Percentiles rank a stretch among this genome's conserved stretches.
These are phyloP conservation scores for Gymnoscopelus braueri DNA, from an alignment of 2,797 vertebrate genomes.

Conservation along the genomic window DNA sequence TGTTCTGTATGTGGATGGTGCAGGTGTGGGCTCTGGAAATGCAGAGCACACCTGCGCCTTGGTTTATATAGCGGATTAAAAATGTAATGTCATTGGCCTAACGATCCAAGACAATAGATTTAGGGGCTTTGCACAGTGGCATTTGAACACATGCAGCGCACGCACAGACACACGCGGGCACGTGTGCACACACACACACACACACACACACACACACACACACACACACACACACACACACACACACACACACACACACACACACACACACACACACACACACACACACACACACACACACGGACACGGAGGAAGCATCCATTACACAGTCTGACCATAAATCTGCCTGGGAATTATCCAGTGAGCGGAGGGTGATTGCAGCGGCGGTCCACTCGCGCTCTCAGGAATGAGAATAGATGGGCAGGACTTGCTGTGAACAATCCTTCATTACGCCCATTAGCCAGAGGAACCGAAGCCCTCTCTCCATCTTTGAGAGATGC, in stretches of 20 bases:
- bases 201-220: slow-evolving; percentile 39
- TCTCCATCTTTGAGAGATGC: too few species aligned
- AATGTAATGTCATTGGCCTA: slow-evolving; percentile 84
- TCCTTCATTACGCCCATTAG: slow-evolving; percentile 94
- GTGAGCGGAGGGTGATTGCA: slow-evolving; percentile 89
- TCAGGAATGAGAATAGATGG: slow-evolving; percentile 93
- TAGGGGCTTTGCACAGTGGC: slow-evolving; percentile 26
- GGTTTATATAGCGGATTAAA: slow-evolving; percentile 89
- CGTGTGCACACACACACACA: slow-evolving; percentile 1
- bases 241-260: slow-evolving; percentile 12
- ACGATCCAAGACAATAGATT: slow-evolving; percentile 67
- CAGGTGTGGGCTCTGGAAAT: slow-evolving; percentile 55
- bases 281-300: slow-evolving; percentile 39
- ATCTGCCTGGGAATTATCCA: slow-evolving; percentile 90
- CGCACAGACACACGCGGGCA: slow-evolving; percentile 72
- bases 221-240: slow-evolving; percentile 70
- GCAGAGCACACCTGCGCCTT: slow-evolving; percentile 73
- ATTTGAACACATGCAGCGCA: neutral
- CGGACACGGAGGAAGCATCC: slow-evolving; percentile 82
- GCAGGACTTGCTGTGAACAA: slow-evolving; percentile 86
- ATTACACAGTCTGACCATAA: slow-evolving; percentile 90
- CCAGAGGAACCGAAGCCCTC: slow-evolving; percentile 75
- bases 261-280: slow-evolving; percentile 6
- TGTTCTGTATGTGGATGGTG: slow-evolving; percentile 70
- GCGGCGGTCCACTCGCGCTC: slow-evolving; percentile 84